Percentiles rank a stretch among this genome's conserved stretches.
phyloP scores from a whole-genome alignment of 2,113 vertebrate genomes.

The Paramormyrops kingsleyae region DNA sequence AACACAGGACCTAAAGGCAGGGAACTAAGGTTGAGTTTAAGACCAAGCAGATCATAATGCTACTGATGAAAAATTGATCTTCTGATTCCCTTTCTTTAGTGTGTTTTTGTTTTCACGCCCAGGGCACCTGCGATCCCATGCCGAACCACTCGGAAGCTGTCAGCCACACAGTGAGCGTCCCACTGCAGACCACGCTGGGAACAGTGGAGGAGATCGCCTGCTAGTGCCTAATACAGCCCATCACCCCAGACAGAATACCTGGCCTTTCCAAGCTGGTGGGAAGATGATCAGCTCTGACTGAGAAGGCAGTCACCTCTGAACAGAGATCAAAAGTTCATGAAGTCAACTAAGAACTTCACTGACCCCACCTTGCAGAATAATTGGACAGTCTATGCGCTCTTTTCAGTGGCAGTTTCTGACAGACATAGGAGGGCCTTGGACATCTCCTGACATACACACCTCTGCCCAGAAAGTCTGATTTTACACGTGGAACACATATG shows the following conservation, averaged over 20 bases:
- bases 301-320: not conserved
- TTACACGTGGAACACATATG: not conserved
- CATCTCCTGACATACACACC: not conserved
- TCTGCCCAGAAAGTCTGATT: not conserved
- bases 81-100: not conserved
- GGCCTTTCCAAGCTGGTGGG: not conserved
- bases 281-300: not conserved
- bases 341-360: not conserved
- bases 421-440: not conserved
- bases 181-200: constrained; percentile 87
- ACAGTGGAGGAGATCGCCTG: constrained; percentile 94
- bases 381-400: not conserved
- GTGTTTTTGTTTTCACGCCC: constrained; percentile 22
- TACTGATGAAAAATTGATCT: not conserved
- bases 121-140: constrained; percentile 91
- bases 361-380: not conserved
- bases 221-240: constrained; percentile 59
- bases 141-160: constrained; percentile 91
- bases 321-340: not conserved
- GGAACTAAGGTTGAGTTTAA: not conserved
- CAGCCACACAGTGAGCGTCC: constrained; percentile 92
- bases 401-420: not conserved
- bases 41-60: not conserved
- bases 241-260: not conserved
- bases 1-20: not conserved